Evolutionary conservation across 2,113 vertebrate species (phyloP).

Genomic region (Suncus etruscus): DNA sequence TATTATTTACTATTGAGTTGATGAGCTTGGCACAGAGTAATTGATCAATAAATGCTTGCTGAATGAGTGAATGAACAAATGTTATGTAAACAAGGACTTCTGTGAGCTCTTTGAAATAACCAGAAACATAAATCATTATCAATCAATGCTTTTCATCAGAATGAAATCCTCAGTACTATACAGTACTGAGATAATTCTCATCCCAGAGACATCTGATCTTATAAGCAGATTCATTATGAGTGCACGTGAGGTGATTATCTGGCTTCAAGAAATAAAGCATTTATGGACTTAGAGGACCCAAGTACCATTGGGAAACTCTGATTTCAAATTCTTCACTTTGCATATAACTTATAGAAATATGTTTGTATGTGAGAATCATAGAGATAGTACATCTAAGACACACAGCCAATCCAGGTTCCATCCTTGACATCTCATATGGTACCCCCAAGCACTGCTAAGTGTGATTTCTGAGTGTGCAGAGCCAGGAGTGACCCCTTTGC

Average conservation of each 20-base stretch:
- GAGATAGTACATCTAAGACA: too few relatives aligned
- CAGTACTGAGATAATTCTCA: background rate
- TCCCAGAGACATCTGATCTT: background rate
- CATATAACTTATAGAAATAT: background rate
- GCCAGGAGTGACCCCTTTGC: too few relatives aligned
- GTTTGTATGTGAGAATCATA: too few relatives aligned
- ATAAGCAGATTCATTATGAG: background rate
- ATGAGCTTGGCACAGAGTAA: background rate
- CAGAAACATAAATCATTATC: conserved; percentile 47
- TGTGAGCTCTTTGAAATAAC: conserved; percentile 55
- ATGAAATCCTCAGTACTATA: conserved; percentile 14
- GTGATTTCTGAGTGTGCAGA: too few relatives aligned
- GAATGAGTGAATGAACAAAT: conserved; percentile 55
- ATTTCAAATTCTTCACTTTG: background rate
- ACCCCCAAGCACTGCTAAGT: too few relatives aligned
- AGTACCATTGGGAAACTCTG: background rate
- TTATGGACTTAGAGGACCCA: background rate
- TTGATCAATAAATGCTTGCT: conserved; percentile 51
- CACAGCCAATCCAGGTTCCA: too few relatives aligned
- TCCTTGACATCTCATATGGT: too few relatives aligned
- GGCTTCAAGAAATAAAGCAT: background rate
- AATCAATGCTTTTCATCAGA: conserved; percentile 21
- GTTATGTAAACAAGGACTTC: conserved; percentile 45
- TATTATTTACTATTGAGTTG: conserved; percentile 56
- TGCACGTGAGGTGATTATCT: background rate